A percentile compares a stretch with the other conserved stretches of the same genome.
Conservation (phyloP, 1,140 invertebrate genomes). For the Calycopis cecrops region DNA sequence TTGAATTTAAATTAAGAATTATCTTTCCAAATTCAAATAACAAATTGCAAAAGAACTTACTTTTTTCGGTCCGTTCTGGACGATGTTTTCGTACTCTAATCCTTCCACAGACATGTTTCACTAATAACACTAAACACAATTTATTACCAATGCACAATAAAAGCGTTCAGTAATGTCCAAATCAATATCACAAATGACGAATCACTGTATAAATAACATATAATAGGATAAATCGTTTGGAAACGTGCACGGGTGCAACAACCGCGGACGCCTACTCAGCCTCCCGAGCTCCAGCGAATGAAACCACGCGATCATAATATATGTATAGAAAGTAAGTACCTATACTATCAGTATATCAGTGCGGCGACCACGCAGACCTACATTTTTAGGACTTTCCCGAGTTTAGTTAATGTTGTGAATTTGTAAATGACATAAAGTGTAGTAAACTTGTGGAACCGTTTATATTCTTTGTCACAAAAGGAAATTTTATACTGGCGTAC, state of each 20-base stretch:
- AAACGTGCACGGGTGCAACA: conserved; percentile 47
- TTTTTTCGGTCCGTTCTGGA: conserved; percentile 76
- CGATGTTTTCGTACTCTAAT: conserved; percentile 74
- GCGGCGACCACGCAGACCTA: not conserved
- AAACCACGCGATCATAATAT: conserved; percentile 35
- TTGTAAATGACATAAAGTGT: too few species aligned
- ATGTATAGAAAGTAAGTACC: conserved; percentile 46
- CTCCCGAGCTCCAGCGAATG: conserved; percentile 51
- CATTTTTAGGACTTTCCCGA: not conserved
- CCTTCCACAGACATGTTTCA: conserved; percentile 71
- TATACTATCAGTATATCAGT: conserved; percentile 11
- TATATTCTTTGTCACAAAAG: too few species aligned
- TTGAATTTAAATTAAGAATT: too few species aligned
- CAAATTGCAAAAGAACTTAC: conserved; percentile 47
- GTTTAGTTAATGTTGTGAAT: too few species aligned
- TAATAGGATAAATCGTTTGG: conserved; percentile 42
- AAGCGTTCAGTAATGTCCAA: conserved; percentile 13
- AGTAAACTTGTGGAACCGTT: too few species aligned
- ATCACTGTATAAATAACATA: conserved; percentile 53
- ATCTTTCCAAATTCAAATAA: conserved; percentile 14
- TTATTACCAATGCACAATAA: conserved; percentile 37
- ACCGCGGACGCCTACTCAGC: conserved; percentile 60
- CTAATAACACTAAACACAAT: conserved; percentile 33
- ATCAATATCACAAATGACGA: conserved; percentile 27
- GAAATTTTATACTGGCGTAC: too few species aligned